Conservation (phyloP, 2,113 vertebrate species). For the Syrrhaptes paradoxus region DNA sequence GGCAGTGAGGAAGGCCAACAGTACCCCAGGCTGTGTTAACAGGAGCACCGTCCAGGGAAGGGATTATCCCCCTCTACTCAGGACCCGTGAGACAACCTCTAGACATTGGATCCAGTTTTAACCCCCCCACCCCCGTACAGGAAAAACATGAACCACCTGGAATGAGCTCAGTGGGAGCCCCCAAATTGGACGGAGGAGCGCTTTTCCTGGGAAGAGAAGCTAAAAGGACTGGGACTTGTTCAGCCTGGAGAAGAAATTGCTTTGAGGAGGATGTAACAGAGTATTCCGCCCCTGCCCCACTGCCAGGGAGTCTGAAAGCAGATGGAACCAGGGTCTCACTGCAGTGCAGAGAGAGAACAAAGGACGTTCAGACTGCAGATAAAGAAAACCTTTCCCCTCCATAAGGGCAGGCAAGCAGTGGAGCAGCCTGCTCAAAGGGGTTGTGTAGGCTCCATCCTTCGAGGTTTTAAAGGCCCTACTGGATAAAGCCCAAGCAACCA, state of each 20-base stretch:
- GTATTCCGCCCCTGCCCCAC: neutral
- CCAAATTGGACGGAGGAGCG: neutral
- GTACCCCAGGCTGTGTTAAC: neutral
- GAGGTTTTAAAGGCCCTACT: neutral
- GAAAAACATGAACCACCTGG: neutral
- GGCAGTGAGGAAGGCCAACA: neutral
- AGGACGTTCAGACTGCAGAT: neutral
- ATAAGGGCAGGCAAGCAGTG: neutral
- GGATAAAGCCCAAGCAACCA: neutral
- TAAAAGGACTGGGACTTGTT: neutral
- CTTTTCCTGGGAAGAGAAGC: too few species aligned
- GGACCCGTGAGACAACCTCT: neutral
- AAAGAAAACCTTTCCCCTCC: neutral
- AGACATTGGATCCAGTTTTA: neutral
- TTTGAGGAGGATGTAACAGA: neutral
- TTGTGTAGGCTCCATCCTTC: neutral
- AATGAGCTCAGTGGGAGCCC: neutral
- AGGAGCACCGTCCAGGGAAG: neutral
- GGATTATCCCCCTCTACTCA: neutral
- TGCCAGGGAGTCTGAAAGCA: rapidly evolving
- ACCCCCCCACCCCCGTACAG: neutral
- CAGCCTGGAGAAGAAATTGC: neutral
- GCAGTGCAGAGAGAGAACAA: neutral
- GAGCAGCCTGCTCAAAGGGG: neutral
- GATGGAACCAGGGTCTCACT: neutral